These are phyloP conservation scores for Macrobrachium rosenbergii DNA, from an alignment of 1,140 invertebrate species.

Conservation along the genomic window DNA sequence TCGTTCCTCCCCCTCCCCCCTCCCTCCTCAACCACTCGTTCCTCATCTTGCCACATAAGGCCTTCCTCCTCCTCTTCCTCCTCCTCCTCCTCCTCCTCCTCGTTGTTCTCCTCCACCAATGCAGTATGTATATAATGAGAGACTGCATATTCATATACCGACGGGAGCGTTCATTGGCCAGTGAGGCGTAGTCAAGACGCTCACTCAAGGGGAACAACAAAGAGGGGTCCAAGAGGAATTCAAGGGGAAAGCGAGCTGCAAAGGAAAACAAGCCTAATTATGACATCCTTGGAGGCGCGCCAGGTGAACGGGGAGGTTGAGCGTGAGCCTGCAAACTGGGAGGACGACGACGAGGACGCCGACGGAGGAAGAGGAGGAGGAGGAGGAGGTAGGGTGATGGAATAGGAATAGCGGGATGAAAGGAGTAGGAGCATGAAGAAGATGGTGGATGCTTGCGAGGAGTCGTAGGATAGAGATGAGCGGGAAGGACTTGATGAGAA, in stretches of 20 bases:
- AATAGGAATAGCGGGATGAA: background rate
- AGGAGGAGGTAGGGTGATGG: background rate
- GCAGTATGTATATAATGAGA: slow-evolving; percentile 48
- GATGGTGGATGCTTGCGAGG: background rate
- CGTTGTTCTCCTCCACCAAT: slow-evolving; percentile 27
- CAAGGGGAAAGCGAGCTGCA: slow-evolving; percentile 32
- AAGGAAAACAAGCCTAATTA: slow-evolving; percentile 58
- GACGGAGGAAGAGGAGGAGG: slow-evolving; percentile 6
- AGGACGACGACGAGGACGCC: background rate
- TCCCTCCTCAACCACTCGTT: background rate
- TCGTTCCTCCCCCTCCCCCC: background rate
- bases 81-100: background rate
- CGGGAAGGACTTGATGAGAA: too few species aligned
- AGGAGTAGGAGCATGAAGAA: background rate
- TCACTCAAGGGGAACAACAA: slow-evolving; percentile 36
- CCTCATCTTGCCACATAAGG: background rate
- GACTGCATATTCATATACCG: slow-evolving; percentile 45
- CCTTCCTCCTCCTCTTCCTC: background rate
- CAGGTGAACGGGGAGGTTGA: slow-evolving; percentile 21
- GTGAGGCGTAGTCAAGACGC: slow-evolving; percentile 31
- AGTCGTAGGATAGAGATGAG: too few species aligned
- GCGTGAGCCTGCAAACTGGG: slow-evolving; percentile 10
- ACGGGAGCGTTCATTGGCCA: slow-evolving; percentile 24
- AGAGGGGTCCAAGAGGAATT: slow-evolving; percentile 27
- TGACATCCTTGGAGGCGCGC: slow-evolving; percentile 51